A percentile compares a stretch with the other conserved stretches of the same genome.
These are phyloP conservation scores for Aotus griseimembra DNA, from an alignment of 2,797 vertebrate species.

Conservation along the genomic window DNA sequence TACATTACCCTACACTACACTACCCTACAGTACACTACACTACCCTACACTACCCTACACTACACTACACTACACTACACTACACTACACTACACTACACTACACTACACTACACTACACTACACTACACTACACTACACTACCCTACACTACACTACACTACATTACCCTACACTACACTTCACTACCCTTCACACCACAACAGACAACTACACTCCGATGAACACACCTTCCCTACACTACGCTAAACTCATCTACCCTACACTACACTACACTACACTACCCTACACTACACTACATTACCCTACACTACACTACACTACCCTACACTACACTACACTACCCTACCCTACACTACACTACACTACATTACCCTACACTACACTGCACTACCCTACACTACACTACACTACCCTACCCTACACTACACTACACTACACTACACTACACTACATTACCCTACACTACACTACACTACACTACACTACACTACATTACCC, in stretches of 20 bases:
- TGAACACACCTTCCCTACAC: too few relatives aligned
- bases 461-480: rapidly evolving
- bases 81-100: too few relatives aligned
- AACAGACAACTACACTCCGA: too few relatives aligned
- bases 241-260: rapidly evolving
- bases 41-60: rapidly evolving
- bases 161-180: too few relatives aligned
- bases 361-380: rapidly evolving
- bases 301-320: rapidly evolving
- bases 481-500: rapidly evolving
- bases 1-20: too few relatives aligned
- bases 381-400: rapidly evolving
- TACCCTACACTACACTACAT: rapidly evolving
- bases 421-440: rapidly evolving
- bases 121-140: rapidly evolving
- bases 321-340: rapidly evolving
- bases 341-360: too few relatives aligned
- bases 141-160: rapidly evolving
- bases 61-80: too few relatives aligned
- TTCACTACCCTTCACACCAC: rapidly evolving
- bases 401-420: rapidly evolving
- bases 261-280: too few relatives aligned
- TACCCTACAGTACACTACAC: too few relatives aligned
- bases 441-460: too few relatives aligned
- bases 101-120: rapidly evolving